Evolutionary conservation across 2,888 invertebrate species (phyloP).

Genomic region (Petrolisthes cinctipes): DNA sequence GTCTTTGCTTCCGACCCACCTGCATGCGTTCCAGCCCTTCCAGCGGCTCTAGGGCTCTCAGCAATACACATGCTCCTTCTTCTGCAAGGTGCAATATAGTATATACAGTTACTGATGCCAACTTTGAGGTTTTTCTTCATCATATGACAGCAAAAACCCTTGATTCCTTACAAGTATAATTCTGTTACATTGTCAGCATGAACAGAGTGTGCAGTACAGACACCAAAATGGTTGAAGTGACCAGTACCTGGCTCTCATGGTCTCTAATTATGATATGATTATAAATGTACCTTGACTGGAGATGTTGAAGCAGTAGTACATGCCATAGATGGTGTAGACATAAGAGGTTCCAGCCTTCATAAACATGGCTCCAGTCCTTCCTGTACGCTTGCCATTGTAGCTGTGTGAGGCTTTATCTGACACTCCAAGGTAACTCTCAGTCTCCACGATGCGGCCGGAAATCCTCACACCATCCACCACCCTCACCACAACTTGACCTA

Average conservation of each 20-base stretch:
- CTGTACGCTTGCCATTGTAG: constrained; percentile 75
- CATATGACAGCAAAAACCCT: too few species aligned
- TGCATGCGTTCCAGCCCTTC: constrained; percentile 76
- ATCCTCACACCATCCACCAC: constrained; percentile 72
- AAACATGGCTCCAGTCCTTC: constrained; percentile 79
- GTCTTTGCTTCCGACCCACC: constrained; percentile 67
- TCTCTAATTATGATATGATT: neutral
- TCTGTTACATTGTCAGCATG: too few species aligned
- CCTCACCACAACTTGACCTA: constrained; percentile 73
- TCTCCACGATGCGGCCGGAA: constrained; percentile 79
- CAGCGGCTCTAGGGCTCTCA: constrained; percentile 78
- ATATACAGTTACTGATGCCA: too few species aligned
- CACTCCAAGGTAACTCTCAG: constrained; percentile 79
- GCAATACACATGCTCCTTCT: constrained; percentile 77
- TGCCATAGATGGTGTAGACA: constrained; percentile 81
- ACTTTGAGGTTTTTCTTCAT: too few species aligned
- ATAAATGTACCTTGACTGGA: constrained; percentile 74
- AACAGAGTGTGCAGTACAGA: too few species aligned
- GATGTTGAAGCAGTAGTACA: constrained; percentile 82
- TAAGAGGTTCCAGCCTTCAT: constrained; percentile 80
- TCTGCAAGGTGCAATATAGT: constrained; percentile 69
- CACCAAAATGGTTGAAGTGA: too few species aligned
- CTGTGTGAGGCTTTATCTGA: constrained; percentile 79
- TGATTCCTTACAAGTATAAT: too few species aligned
- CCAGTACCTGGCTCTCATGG: neutral